phyloP scores from a whole-genome alignment of 2,113 vertebrate species.

The Phyllopteryx taeniolatus region DNA sequence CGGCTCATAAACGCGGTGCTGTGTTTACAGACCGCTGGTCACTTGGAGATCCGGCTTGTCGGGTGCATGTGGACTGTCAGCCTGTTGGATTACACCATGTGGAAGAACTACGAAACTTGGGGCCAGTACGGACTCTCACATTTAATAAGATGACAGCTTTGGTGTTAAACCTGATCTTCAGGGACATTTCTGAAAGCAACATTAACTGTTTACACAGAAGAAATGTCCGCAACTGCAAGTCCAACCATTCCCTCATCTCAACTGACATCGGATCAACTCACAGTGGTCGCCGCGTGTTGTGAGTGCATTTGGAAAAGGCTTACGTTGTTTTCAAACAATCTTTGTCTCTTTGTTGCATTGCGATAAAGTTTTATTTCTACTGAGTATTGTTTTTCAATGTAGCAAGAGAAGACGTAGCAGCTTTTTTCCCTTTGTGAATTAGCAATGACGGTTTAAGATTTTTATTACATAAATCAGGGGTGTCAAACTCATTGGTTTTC shows the following conservation, averaged over 20 bases:
- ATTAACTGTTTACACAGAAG: slow-evolving; percentile 34
- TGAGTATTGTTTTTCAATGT: not conserved
- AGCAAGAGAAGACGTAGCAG: slow-evolving; percentile 7
- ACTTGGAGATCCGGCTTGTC: slow-evolving; percentile 24
- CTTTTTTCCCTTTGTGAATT: not conserved
- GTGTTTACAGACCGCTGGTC: slow-evolving; percentile 25
- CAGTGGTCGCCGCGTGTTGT: slow-evolving; percentile 69
- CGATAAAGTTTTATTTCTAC: not conserved
- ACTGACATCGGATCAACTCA: slow-evolving; percentile 66
- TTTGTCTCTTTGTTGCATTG: not conserved
- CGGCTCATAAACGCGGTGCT: slow-evolving; percentile 21
- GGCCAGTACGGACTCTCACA: not conserved
- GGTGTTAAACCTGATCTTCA: slow-evolving; percentile 22
- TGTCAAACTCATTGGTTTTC: not conserved
- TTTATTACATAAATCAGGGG: not conserved
- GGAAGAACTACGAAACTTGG: slow-evolving; percentile 5
- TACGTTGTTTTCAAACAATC: not conserved
- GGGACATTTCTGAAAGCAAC: slow-evolving; percentile 35
- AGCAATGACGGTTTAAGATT: not conserved
- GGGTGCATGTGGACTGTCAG: slow-evolving; percentile 37
- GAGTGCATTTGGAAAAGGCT: slow-evolving; percentile 46
- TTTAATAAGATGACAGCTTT: slow-evolving; percentile 40
- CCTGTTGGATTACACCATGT: slow-evolving; percentile 17
- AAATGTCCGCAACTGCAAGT: slow-evolving; percentile 65
- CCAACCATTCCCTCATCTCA: slow-evolving; percentile 53